Conservation (phyloP, 1,140 invertebrate genomes). For the Colletes latitarsis region DNA sequence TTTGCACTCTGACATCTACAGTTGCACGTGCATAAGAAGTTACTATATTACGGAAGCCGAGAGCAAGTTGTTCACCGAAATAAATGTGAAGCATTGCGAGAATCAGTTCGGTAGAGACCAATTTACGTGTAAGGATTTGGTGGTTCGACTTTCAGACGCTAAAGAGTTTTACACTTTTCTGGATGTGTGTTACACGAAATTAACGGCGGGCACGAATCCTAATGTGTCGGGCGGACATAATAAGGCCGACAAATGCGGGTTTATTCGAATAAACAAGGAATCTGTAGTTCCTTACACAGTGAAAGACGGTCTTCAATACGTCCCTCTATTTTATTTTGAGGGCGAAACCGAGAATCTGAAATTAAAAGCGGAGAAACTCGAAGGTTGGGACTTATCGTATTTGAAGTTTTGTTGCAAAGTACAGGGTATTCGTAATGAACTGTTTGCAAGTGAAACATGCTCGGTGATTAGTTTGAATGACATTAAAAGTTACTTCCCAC, state of each 20-base stretch:
- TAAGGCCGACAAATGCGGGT: constrained; percentile 92
- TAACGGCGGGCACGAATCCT: constrained; percentile 84
- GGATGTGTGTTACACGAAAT: constrained; percentile 92
- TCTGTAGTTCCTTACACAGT: constrained; percentile 96
- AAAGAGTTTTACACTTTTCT: constrained; percentile 95
- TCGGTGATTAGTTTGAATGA: constrained; percentile 93
- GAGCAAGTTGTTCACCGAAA: constrained; percentile 94
- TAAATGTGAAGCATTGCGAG: constrained; percentile 96
- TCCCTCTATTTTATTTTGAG: constrained; percentile 97
- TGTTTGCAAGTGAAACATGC: constrained; percentile 94
- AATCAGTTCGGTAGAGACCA: constrained; percentile 92
- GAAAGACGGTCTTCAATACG: constrained; percentile 91
- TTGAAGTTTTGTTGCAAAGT: constrained; percentile 97
- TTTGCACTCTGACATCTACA: constrained; percentile 91
- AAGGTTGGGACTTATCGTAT: constrained; percentile 95
- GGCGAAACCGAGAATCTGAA: constrained; percentile 95
- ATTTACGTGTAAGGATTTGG: constrained; percentile 95
- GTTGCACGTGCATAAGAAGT: constrained; percentile 94
- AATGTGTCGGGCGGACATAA: constrained; percentile 78
- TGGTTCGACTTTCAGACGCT: constrained; percentile 93
- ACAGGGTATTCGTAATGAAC: constrained; percentile 94
- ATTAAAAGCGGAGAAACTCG: constrained; percentile 90
- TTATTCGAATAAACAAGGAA: constrained; percentile 96
- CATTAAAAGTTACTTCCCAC: constrained; percentile 94
- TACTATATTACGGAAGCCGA: constrained; percentile 96